A percentile compares a stretch with the other conserved stretches of the same genome.
These are phyloP conservation scores for Diachasma alloeum DNA, from an alignment of 1,140 invertebrate species.

Conservation along the genomic window DNA sequence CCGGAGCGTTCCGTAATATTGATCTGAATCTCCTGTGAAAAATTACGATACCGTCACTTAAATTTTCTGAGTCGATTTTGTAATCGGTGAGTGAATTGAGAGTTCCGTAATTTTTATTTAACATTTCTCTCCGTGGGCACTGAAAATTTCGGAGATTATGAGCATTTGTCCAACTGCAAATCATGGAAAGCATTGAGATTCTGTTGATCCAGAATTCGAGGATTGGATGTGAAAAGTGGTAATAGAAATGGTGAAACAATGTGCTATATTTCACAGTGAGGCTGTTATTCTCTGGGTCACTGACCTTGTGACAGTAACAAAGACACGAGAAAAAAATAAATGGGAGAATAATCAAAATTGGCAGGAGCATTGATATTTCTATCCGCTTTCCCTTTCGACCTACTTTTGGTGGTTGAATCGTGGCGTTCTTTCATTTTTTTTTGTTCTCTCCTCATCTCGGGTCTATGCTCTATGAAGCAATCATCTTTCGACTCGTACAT, in stretches of 20 bases:
- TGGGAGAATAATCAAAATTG: background rate
- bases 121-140: too few species aligned
- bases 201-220: too few species aligned
- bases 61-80: too few species aligned
- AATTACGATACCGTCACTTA: too few species aligned
- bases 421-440: background rate
- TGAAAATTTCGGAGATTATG: too few species aligned
- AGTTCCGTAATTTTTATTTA: too few species aligned
- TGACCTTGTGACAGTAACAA: background rate
- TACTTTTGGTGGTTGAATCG: conserved; percentile 18
- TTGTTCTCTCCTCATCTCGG: background rate
- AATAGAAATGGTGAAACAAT: background rate
- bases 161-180: too few species aligned
- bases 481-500: background rate
- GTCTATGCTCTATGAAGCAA: background rate
- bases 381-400: conserved; percentile 36
- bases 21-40: too few species aligned
- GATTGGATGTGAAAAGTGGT: too few species aligned
- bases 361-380: conserved; percentile 9
- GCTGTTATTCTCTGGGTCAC: background rate
- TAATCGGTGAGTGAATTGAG: too few species aligned
- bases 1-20: too few species aligned
- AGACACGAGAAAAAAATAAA: background rate
- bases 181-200: too few species aligned
- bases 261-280: background rate